These are phyloP conservation scores for Saguinus midas DNA, from an alignment of 2,113 vertebrate genomes.

Conservation along the genomic window DNA sequence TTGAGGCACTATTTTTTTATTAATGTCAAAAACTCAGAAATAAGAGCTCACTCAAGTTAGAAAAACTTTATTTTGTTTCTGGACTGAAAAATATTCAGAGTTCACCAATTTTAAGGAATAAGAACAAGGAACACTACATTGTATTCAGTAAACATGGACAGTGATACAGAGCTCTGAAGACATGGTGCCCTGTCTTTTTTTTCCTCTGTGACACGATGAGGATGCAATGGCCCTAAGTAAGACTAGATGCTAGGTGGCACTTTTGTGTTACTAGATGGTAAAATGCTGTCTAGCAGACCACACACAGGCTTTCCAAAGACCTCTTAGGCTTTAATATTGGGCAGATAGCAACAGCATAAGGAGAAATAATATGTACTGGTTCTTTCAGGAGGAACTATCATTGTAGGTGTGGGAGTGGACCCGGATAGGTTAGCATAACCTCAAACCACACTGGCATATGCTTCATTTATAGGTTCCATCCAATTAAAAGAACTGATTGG, in stretches of 20 bases:
- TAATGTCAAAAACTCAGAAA: neutral
- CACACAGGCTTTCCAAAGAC: neutral
- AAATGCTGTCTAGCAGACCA: neutral
- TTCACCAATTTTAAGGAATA: neutral
- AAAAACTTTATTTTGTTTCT: neutral
- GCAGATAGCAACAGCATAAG: neutral
- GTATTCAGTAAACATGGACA: neutral
- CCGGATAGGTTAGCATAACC: too few species aligned
- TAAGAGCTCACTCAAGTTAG: neutral
- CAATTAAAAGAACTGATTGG: neutral
- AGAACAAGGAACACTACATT: too few species aligned
- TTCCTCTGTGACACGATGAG: neutral
- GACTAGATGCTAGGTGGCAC: neutral
- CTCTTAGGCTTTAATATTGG: neutral
- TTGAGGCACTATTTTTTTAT: neutral
- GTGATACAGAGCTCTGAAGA: neutral
- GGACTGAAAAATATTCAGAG: neutral
- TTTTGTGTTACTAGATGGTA: neutral
- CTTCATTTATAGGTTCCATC: neutral
- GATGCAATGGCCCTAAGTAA: too few species aligned
- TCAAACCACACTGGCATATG: rapidly evolving
- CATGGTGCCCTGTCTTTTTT: neutral
- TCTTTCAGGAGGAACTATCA: too few species aligned
- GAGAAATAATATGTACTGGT: neutral
- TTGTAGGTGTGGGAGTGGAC: too few species aligned